A percentile compares a stretch with the other conserved stretches of the same genome.
Conservation (phyloP, 1,140 invertebrate genomes). For the Drosophila arawakana region DNA sequence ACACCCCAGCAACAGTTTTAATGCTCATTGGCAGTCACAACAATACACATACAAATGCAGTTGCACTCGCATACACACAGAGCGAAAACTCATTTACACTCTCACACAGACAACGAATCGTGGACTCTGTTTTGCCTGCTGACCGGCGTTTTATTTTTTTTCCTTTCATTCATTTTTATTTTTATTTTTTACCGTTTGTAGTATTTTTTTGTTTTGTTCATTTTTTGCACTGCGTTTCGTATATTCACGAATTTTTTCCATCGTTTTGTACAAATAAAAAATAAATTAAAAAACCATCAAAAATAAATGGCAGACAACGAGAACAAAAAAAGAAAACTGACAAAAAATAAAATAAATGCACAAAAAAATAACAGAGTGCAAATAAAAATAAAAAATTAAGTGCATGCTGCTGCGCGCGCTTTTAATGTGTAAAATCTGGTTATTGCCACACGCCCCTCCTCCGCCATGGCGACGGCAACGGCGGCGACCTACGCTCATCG, state of each 20-base stretch:
- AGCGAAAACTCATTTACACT: slow-evolving; percentile 26
- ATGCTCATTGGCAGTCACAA: slow-evolving; percentile 75
- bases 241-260: slow-evolving; percentile 59
- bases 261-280: slow-evolving; percentile 73
- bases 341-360: slow-evolving; percentile 26
- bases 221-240: slow-evolving; percentile 63
- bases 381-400: slow-evolving; percentile 30
- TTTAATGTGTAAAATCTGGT: slow-evolving; percentile 78
- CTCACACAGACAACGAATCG: slow-evolving; percentile 30
- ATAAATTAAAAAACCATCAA: slow-evolving; percentile 81
- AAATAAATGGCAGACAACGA: slow-evolving; percentile 70
- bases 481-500: not conserved
- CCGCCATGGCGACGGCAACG: too few species aligned
- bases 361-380: slow-evolving; percentile 17
- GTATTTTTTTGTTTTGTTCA: slow-evolving; percentile 53
- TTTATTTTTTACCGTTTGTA: slow-evolving; percentile 54
- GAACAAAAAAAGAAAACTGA: slow-evolving; percentile 17
- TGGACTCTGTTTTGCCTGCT: slow-evolving; percentile 52
- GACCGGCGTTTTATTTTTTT: slow-evolving; percentile 72
- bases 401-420: slow-evolving; percentile 35
- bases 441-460: slow-evolving; percentile 54
- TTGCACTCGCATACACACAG: slow-evolving; percentile 11
- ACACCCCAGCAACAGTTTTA: slow-evolving; percentile 77
- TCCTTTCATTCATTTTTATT: slow-evolving; percentile 43
- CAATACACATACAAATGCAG: slow-evolving; percentile 33